Percentiles rank a stretch among this genome's conserved stretches.
Conservation (phyloP, 2,113 vertebrate genomes). For the Chlorocebus sabaeus region DNA sequence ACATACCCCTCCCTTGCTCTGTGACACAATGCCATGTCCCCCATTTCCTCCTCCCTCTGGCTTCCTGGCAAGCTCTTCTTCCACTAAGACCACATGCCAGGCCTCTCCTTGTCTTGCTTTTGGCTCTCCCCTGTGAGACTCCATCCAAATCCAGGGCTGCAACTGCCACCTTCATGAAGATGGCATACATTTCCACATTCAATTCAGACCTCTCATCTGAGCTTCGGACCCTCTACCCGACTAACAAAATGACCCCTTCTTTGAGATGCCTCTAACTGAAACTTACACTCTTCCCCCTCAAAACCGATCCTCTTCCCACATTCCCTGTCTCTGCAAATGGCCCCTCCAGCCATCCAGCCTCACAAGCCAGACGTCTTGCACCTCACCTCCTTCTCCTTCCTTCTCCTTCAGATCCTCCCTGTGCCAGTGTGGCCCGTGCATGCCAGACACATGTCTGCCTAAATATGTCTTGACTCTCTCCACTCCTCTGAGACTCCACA, state of each 20-base stretch:
- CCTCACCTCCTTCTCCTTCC: not conserved
- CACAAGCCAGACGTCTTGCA: not conserved
- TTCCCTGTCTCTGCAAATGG: not conserved
- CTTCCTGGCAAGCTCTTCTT: not conserved
- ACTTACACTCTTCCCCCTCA: not conserved
- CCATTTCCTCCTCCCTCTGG: not conserved
- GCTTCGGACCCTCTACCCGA: not conserved
- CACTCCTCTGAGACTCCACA: not conserved
- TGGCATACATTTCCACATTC: not conserved
- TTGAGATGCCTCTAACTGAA: not conserved
- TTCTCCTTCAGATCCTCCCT: not conserved
- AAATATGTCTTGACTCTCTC: not conserved
- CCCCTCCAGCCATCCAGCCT: not conserved
- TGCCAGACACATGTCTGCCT: not conserved
- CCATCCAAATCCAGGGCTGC: not conserved
- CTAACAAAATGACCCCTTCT: not conserved
- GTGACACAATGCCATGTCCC: not conserved
- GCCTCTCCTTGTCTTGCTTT: not conserved
- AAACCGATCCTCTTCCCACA: not conserved
- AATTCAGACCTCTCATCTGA: not conserved
- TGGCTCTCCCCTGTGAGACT: not conserved
- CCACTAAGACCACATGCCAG: not conserved
- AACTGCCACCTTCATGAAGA: not conserved
- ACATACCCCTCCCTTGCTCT: not conserved
- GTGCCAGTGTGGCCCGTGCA: not conserved